These are phyloP conservation scores for Glandiceps talaboti DNA, from an alignment of 53 echinoderm and acorn worm genomes.

Conservation along the genomic window DNA sequence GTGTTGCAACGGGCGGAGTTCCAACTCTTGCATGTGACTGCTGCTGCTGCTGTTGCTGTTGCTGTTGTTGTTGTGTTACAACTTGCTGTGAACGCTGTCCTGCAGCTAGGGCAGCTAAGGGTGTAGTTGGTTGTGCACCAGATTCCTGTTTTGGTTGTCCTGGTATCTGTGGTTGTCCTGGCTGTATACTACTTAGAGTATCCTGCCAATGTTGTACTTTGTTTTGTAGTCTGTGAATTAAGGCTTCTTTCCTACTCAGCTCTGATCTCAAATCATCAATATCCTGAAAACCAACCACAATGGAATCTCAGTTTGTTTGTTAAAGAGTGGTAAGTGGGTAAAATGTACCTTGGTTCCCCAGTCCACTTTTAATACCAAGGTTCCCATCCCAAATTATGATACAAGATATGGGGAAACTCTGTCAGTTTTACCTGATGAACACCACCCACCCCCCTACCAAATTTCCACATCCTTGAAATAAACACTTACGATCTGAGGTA, in stretches of 20 bases:
- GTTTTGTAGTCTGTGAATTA: constrained; percentile 66
- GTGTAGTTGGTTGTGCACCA: background rate
- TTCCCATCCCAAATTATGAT: too few relatives aligned
- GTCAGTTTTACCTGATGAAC: too few relatives aligned
- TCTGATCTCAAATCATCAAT: constrained; percentile 75
- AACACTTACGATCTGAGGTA: too few relatives aligned
- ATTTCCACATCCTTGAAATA: too few relatives aligned
- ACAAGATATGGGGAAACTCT: too few relatives aligned
- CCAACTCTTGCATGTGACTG: constrained; percentile 18
- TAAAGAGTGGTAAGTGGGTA: too few relatives aligned
- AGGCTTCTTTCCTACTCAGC: constrained; percentile 51
- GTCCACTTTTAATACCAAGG: too few relatives aligned
- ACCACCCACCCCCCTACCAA: too few relatives aligned
- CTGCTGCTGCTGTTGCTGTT: constrained; percentile 34
- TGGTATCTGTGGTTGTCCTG: background rate
- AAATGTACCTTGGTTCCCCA: too few relatives aligned
- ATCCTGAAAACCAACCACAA: constrained; percentile 34
- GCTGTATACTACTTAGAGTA: constrained; percentile 30
- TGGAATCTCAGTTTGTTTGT: too few relatives aligned
- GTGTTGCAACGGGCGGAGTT: constrained; percentile 25
- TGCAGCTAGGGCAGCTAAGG: background rate
- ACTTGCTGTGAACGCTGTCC: background rate
- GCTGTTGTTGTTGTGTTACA: constrained; percentile 19
- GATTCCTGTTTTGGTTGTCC: background rate
- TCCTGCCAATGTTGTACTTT: constrained; percentile 73